These are phyloP conservation scores for Diarsia mendica DNA, from an alignment of 2,888 invertebrate species.

Conservation along the genomic window DNA sequence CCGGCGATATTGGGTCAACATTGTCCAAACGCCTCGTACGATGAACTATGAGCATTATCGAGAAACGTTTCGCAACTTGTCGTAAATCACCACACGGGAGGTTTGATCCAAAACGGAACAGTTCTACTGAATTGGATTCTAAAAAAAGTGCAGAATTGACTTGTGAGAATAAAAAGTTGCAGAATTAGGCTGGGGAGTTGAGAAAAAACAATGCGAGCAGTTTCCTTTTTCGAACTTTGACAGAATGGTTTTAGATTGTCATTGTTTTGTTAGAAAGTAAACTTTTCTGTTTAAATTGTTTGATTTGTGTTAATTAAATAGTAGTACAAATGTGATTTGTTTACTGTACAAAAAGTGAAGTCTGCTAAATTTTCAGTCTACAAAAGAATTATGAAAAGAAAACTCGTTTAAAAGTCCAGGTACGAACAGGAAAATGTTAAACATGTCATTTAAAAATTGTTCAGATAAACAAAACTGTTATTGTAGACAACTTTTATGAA, in stretches of 20 bases:
- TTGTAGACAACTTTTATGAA: slow-evolving; percentile 2
- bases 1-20: slow-evolving; percentile 78
- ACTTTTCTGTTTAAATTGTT: not conserved
- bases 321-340: not conserved
- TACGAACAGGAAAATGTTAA: not conserved
- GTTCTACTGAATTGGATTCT: slow-evolving; percentile 46
- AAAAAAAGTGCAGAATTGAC: slow-evolving; percentile 51
- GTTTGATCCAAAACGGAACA: slow-evolving; percentile 56
- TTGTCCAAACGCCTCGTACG: slow-evolving; percentile 77
- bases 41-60: slow-evolving; percentile 75
- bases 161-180: slow-evolving; percentile 32
- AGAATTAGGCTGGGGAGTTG: slow-evolving; percentile 27
- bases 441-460: not conserved
- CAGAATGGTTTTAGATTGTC: not conserved
- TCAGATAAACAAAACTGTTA: not conserved
- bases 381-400: not conserved
- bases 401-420: not conserved
- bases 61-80: slow-evolving; percentile 67
- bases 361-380: not conserved
- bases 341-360: not conserved
- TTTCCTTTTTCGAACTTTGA: slow-evolving; percentile 20
- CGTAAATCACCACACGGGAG: slow-evolving; percentile 67
- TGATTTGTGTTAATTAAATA: not conserved
- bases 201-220: slow-evolving; percentile 5
- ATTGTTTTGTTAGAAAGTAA: not conserved